These are phyloP conservation scores for Oppia nitens DNA, from an alignment of 1,140 invertebrate species.

Conservation along the genomic window DNA sequence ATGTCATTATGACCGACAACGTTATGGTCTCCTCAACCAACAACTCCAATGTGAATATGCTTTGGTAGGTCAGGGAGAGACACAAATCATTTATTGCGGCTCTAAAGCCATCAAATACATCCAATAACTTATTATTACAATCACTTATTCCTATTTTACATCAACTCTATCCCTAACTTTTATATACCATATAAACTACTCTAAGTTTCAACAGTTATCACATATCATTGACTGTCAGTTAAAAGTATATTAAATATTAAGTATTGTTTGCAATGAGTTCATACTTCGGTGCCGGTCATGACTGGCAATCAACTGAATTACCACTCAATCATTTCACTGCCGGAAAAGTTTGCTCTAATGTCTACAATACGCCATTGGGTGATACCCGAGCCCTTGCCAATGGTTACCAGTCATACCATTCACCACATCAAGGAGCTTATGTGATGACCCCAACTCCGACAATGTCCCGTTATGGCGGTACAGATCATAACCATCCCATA, in stretches of 20 bases:
- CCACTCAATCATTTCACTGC: neutral
- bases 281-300: neutral
- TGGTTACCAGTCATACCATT: neutral
- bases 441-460: neutral
- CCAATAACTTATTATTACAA: neutral
- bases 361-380: neutral
- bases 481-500: neutral
- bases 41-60: neutral
- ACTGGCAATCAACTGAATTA: neutral
- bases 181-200: too few relatives aligned
- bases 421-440: neutral
- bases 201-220: too few relatives aligned
- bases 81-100: constrained; percentile 5
- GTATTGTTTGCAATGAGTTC: neutral
- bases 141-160: too few relatives aligned
- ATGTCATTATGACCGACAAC: constrained; percentile 1
- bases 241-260: too few relatives aligned
- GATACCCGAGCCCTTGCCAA: neutral
- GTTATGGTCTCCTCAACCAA: neutral
- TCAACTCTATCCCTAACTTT: too few relatives aligned
- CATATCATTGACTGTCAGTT: too few relatives aligned
- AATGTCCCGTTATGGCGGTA: neutral
- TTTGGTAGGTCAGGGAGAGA: neutral
- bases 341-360: neutral
- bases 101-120: neutral